These are phyloP conservation scores for Siniperca chuatsi DNA, from an alignment of 2,113 vertebrate genomes.

Conservation along the genomic window DNA sequence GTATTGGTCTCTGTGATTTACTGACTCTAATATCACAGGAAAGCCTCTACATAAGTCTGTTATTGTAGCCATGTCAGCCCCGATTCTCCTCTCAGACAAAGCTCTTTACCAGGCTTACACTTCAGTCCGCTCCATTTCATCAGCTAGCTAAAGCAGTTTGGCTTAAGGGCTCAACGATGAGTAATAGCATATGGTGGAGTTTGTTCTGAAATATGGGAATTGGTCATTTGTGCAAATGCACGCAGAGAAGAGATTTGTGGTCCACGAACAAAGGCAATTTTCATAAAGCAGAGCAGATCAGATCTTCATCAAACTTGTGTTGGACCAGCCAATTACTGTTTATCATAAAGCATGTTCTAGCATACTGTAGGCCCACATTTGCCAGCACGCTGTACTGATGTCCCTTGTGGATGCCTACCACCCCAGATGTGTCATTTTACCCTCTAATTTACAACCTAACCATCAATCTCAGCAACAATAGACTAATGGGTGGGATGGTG, in stretches of 20 bases:
- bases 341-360: background rate
- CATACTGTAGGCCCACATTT: background rate
- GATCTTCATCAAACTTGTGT: constrained; percentile 9
- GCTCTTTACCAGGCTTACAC: constrained; percentile 54
- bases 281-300: constrained; percentile 8
- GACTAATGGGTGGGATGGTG: constrained; percentile 32
- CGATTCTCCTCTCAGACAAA: constrained; percentile 50
- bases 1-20: constrained; percentile 20
- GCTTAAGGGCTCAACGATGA: constrained; percentile 53
- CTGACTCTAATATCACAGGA: constrained; percentile 37
- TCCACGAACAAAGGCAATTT: constrained; percentile 16
- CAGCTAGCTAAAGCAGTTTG: constrained; percentile 34
- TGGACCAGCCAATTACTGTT: background rate
- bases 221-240: constrained; percentile 43
- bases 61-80: constrained; percentile 37
- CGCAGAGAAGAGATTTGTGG: constrained; percentile 27
- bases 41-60: constrained; percentile 38
- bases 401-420: background rate
- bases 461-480: constrained; percentile 42
- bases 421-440: constrained; percentile 28
- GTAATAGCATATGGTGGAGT: constrained; percentile 31
- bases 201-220: constrained; percentile 35
- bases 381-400: background rate
- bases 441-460: constrained; percentile 44
- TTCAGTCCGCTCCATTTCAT: constrained; percentile 52